These are phyloP conservation scores for Saimiri boliviensis DNA, from an alignment of 2,113 vertebrate genomes.

Conservation along the genomic window DNA sequence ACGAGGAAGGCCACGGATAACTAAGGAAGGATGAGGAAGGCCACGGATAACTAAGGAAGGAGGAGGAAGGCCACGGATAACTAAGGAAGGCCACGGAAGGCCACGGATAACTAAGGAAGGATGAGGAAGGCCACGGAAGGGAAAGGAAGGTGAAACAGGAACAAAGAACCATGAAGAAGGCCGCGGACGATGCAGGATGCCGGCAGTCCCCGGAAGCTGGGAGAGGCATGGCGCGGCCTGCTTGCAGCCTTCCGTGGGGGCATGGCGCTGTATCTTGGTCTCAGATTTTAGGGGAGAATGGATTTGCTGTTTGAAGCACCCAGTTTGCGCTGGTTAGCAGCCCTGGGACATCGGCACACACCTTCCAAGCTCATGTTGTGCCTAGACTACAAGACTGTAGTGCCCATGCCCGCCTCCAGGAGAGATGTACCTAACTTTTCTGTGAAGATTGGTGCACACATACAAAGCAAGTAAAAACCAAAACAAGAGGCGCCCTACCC, in stretches of 20 bases:
- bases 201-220: background rate
- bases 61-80: too few relatives aligned
- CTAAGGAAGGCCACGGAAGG: too few relatives aligned
- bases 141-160: too few relatives aligned
- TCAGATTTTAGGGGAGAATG: background rate
- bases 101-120: too few relatives aligned
- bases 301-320: background rate
- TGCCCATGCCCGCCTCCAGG: background rate
- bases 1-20: too few relatives aligned
- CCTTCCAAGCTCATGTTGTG: background rate
- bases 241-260: background rate
- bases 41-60: too few relatives aligned
- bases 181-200: accelerated
- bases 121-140: too few relatives aligned
- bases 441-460: background rate
- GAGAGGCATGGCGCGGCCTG: too few relatives aligned
- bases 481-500: background rate
- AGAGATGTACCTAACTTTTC: background rate
- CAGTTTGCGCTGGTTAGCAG: background rate
- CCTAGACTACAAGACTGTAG: background rate
- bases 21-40: too few relatives aligned
- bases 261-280: accelerated
- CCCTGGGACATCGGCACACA: too few relatives aligned
- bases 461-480: background rate
- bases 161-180: too few relatives aligned